phyloP scores from a whole-genome alignment of 2,113 vertebrate genomes.

The Nerophis lumbriciformis region DNA sequence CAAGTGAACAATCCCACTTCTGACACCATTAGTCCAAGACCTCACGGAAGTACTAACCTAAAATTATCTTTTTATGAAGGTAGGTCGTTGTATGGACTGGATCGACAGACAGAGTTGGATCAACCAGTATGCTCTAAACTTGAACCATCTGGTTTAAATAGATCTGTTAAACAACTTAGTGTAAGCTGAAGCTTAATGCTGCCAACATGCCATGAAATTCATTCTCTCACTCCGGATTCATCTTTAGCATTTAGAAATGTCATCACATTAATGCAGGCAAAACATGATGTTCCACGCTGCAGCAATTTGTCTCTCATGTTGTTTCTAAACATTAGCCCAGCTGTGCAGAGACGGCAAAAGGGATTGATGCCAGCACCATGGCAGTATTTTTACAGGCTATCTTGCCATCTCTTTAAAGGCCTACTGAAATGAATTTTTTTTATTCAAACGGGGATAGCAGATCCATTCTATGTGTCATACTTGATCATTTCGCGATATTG shows the following conservation, averaged over 20 bases:
- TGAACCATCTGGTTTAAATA: not conserved
- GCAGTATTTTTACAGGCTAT: slow-evolving; percentile 15
- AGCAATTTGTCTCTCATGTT: slow-evolving; percentile 15
- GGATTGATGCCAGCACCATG: slow-evolving; percentile 33
- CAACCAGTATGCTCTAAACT: not conserved
- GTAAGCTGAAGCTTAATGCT: slow-evolving; percentile 11
- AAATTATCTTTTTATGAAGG: no score
- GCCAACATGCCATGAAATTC: slow-evolving; percentile 4
- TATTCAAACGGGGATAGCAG: no score
- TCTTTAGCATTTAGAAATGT: slow-evolving; percentile 6
- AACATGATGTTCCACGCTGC: slow-evolving; percentile 33
- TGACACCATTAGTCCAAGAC: not conserved
- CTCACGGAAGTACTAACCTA: no score
- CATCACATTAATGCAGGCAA: slow-evolving; percentile 21
- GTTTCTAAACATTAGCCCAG: slow-evolving; percentile 37
- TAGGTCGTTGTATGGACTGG: not conserved
- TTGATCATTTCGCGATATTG: no score
- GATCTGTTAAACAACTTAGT: not conserved
- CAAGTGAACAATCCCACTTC: not conserved
- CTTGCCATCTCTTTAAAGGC: slow-evolving; percentile 1
- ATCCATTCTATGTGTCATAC: no score
- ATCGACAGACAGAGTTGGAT: not conserved
- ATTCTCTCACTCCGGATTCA: not conserved
- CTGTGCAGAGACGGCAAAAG: slow-evolving; percentile 36
- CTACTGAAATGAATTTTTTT: no score